Percentiles rank a stretch among this genome's conserved stretches.
Evolutionary conservation across 2,113 vertebrate species (phyloP).

Genomic region (Cryptoleucopteryx plumbea): DNA sequence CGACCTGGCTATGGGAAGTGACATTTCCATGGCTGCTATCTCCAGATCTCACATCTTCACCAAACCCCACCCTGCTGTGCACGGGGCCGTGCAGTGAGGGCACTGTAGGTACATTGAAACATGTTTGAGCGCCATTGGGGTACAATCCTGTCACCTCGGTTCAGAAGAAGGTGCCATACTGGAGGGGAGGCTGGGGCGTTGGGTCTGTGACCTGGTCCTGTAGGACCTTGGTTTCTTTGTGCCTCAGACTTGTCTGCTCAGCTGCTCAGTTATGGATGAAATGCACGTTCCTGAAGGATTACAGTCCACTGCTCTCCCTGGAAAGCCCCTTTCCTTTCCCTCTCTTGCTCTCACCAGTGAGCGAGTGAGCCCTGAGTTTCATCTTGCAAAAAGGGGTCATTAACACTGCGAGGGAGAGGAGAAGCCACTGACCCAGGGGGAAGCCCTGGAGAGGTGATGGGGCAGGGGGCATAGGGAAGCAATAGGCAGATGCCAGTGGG

Average conservation of each 20-base stretch:
- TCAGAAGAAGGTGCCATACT: not conserved
- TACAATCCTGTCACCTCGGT: fast-evolving
- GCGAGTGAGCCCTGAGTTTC: not conserved
- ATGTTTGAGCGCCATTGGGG: not conserved
- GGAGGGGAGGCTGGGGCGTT: not conserved
- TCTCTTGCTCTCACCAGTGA: not conserved
- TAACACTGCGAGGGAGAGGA: not conserved
- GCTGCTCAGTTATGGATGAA: fast-evolving
- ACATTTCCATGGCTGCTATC: not conserved
- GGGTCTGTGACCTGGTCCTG: not conserved
- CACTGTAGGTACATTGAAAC: not conserved
- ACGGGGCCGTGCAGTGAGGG: not conserved
- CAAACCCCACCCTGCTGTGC: not conserved
- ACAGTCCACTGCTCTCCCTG: not conserved
- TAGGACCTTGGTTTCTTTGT: not conserved
- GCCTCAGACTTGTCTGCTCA: not conserved
- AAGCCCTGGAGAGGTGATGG: not conserved
- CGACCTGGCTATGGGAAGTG: not conserved
- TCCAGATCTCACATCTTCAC: not conserved
- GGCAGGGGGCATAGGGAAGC: not conserved
- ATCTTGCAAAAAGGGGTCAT: not conserved
- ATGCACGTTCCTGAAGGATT: not conserved
- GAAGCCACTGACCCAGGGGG: not conserved
- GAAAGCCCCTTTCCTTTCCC: not conserved
- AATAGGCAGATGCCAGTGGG: not conserved